A percentile compares a stretch with the other conserved stretches of the same genome.
phyloP scores from a whole-genome alignment of 2,113 vertebrate species.

The Hippocampus guttulatus region DNA sequence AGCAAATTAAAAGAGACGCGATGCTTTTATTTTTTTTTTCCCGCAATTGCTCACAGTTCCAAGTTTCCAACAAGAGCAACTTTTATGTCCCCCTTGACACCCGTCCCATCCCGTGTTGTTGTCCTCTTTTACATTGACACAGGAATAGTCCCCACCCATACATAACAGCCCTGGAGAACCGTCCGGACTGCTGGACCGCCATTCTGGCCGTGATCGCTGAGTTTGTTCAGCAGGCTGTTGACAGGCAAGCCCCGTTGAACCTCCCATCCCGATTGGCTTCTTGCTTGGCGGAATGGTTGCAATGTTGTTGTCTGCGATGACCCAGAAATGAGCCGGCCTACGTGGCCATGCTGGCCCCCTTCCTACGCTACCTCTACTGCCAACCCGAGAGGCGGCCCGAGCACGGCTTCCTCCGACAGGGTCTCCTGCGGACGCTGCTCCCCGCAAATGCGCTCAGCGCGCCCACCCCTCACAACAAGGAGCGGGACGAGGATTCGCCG shows the following conservation, averaged over 20 bases:
- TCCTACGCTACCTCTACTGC: constrained; percentile 88
- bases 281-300: background rate
- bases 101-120: no score
- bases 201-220: constrained; percentile 80
- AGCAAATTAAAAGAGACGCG: background rate
- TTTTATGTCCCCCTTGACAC: no score
- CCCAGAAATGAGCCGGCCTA: constrained; percentile 73
- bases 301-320: background rate
- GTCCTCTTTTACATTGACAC: background rate
- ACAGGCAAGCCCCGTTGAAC: constrained; percentile 62
- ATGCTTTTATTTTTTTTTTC: background rate
- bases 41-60: background rate
- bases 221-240: constrained; percentile 76
- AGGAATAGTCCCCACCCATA: constrained; percentile 86
- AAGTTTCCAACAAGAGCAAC: no score
- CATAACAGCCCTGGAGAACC: constrained; percentile 87
- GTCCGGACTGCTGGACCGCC: constrained; percentile 84
- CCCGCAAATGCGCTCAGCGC: constrained; percentile 44
- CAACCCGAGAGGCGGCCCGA: constrained; percentile 80
- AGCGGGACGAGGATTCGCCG: constrained; percentile 1
- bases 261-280: constrained; percentile 1
- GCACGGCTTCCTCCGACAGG: constrained; percentile 78
- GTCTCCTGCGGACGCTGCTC: constrained; percentile 80
- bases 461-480: constrained; percentile 11
- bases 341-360: constrained; percentile 81